Conservation (phyloP, 2,113 vertebrate genomes). For the Butorides virescens region DNA sequence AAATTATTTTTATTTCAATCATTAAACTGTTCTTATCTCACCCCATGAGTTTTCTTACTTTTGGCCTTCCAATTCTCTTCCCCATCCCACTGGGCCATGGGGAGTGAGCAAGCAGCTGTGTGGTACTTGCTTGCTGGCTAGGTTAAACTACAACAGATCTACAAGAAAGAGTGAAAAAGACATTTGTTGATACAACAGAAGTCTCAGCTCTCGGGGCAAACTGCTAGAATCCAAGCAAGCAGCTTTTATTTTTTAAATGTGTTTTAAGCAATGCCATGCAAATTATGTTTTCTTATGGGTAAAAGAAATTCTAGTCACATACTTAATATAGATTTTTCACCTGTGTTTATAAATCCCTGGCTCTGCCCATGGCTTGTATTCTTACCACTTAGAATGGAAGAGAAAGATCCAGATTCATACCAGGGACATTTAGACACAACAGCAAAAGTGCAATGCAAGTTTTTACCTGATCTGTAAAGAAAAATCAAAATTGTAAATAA, state of each 20-base stretch:
- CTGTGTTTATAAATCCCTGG: background rate
- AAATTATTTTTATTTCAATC: too few relatives aligned
- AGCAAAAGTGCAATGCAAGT: background rate
- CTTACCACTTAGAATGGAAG: background rate
- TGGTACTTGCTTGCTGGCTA: too few relatives aligned
- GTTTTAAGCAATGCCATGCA: background rate
- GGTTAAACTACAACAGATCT: background rate
- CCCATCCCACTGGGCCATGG: too few relatives aligned
- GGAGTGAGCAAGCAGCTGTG: too few relatives aligned
- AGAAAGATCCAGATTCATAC: background rate
- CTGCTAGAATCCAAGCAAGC: background rate
- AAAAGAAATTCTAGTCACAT: background rate
- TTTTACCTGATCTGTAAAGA: background rate
- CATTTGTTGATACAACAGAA: background rate
- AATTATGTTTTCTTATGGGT: background rate
- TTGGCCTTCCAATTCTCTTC: too few relatives aligned
- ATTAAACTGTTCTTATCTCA: too few relatives aligned
- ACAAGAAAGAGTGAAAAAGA: background rate
- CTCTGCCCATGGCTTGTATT: background rate
- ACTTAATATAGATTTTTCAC: background rate
- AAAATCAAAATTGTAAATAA: background rate
- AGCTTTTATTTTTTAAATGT: background rate
- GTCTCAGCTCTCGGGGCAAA: background rate
- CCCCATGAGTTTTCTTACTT: too few relatives aligned
- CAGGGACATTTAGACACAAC: background rate